These are phyloP conservation scores for Elaphurus davidianus DNA, from an alignment of 2,113 vertebrate species.

Conservation along the genomic window DNA sequence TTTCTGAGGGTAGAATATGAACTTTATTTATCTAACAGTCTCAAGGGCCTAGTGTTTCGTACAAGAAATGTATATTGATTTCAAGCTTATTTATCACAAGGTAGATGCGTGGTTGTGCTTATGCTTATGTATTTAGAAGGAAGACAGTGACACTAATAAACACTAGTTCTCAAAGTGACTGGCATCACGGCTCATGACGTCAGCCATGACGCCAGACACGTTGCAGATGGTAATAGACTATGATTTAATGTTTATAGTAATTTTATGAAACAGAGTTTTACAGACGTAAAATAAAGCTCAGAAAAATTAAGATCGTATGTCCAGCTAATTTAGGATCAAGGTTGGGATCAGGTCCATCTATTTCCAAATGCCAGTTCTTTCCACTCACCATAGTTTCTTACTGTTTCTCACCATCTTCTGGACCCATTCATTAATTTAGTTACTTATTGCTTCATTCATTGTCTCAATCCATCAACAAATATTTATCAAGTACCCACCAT, in stretches of 20 bases:
- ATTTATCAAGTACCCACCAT: neutral
- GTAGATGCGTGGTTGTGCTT: accelerated
- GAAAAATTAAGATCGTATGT: neutral
- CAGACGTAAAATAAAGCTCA: neutral
- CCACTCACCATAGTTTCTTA: neutral
- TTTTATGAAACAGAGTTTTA: neutral
- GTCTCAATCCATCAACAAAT: neutral
- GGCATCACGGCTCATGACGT: neutral
- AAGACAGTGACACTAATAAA: neutral
- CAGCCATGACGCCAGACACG: neutral
- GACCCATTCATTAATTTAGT: neutral
- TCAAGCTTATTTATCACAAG: neutral
- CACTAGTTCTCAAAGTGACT: neutral
- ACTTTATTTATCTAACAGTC: neutral
- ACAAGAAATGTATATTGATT: neutral
- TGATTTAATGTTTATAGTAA: neutral
- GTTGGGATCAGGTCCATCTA: neutral
- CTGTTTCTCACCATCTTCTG: neutral
- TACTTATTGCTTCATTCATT: neutral
- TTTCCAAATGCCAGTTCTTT: neutral
- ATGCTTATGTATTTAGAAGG: neutral
- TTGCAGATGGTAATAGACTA: neutral
- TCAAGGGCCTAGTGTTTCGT: neutral
- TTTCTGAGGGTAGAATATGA: neutral
- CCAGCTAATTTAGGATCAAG: neutral